Base-by-base conservation (phyloP, 2,797 vertebrate species). In the Meda fulgida region DNA sequence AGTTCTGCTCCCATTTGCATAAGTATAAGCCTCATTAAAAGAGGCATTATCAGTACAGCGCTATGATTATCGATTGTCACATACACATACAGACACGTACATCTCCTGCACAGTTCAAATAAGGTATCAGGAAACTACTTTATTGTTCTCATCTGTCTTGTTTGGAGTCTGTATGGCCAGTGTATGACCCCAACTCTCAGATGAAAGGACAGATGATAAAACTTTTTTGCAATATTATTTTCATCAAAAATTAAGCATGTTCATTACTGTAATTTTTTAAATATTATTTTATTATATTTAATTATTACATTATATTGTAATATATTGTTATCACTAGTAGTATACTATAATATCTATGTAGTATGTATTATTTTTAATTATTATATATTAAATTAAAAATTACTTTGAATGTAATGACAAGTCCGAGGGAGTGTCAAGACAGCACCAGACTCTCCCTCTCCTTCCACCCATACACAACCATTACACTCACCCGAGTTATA, bases 101-200 rank as follows among this genome's bases (percentile, higher is more conserved):
- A 23, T 48, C 38, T 53, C 53, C 36, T 60, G 36, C 69, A 29
- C 31, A 29, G 86, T 81, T 87, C 70, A 87, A 72, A 60, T 84
- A 82, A 81, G 73, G 73, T 91, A 91, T 89, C 84, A 26, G 83
- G 88, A 88, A 88, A 89, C 85, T 84, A 75, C 67, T 88, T 88
- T 86, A 88, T 87, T 85, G 75, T 76, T 48, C 87, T 90, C 86
- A 90, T 92, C 78, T 87, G 82, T 93, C 90, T 83, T 9, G 40
- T 58, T 90, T 87, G 11, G 85, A 91, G 90, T 82, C 88, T 78
- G 81, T 78, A 89, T 87, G 90, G 88, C 86, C 26, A 13, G 38
- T 60, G 76, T 78, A 85, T 83, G 76, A 85, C 23, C 72, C 34
- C 51, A 36, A 26, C 18, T 31, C n/a, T 19, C 73, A 77, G 31